Conservation (phyloP, 2,113 vertebrate species). For the Brachyhypopomus gauderio region DNA sequence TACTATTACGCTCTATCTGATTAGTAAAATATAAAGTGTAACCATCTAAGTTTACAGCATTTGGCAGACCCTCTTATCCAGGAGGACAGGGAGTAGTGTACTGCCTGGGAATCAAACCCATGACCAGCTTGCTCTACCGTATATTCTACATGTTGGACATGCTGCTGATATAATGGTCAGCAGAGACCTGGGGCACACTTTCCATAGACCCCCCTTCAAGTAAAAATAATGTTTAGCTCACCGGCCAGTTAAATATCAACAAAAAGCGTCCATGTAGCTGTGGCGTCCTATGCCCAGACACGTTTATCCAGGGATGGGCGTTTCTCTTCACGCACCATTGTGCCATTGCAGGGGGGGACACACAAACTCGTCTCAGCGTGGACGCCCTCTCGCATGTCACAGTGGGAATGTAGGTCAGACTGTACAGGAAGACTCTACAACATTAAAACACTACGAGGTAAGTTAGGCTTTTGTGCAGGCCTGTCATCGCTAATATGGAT, state of each 20-base stretch:
- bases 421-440: constrained; percentile 56
- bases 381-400: constrained; percentile 4
- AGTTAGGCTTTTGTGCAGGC: background rate
- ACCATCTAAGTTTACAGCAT: no score
- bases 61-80: no score
- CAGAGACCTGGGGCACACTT: background rate
- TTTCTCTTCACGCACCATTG: background rate
- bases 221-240: constrained; percentile 22
- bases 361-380: background rate
- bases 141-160: no score
- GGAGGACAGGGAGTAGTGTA: no score
- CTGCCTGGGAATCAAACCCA: no score
- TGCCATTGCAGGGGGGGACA: background rate
- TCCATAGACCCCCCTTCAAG: background rate
- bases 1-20: background rate
- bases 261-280: background rate
- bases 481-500: background rate
- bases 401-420: constrained; percentile 68
- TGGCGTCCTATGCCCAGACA: background rate
- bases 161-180: no score
- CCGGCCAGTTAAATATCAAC: background rate
- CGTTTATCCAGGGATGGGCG: background rate
- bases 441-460: constrained; percentile 33
- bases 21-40: background rate
- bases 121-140: no score